Conservation (phyloP, 35 echinoderm and acorn worm species). For the Apostichopus californicus region DNA sequence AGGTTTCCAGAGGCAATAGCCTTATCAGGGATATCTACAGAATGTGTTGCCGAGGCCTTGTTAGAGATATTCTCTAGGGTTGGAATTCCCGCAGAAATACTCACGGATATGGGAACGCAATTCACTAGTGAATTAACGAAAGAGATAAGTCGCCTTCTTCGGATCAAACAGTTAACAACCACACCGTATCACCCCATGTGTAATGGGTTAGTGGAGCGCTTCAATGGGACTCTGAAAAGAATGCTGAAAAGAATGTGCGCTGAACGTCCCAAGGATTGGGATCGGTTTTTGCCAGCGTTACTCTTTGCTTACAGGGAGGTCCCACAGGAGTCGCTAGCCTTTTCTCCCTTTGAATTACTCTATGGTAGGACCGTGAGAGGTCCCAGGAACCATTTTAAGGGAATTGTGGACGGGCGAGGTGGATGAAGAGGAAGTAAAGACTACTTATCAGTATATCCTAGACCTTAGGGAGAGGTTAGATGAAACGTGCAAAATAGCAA, state of each 20-base stretch:
- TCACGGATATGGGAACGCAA: slow-evolving; percentile 69
- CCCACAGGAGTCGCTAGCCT: slow-evolving; percentile 56
- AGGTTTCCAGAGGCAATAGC: slow-evolving; percentile 73
- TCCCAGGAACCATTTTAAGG: slow-evolving; percentile 55
- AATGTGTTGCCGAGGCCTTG: slow-evolving; percentile 66
- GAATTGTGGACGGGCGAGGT: slow-evolving; percentile 57
- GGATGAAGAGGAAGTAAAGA: slow-evolving; percentile 50
- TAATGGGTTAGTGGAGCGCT: slow-evolving; percentile 58
- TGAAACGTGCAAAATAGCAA: slow-evolving; percentile 47
- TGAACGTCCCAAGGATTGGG: slow-evolving; percentile 64
- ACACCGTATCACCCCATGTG: slow-evolving; percentile 72
- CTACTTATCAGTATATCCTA: slow-evolving; percentile 69
- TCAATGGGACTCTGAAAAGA: slow-evolving; percentile 61
- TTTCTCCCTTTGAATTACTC: slow-evolving; percentile 66
- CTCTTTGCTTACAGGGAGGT: slow-evolving; percentile 75
- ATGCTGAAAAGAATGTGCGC: slow-evolving; percentile 64
- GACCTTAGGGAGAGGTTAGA: slow-evolving; percentile 62
- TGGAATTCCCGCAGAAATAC: slow-evolving; percentile 63
- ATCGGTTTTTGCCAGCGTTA: slow-evolving; percentile 60
- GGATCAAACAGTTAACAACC: slow-evolving; percentile 44
- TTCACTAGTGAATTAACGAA: slow-evolving; percentile 71
- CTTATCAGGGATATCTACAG: slow-evolving; percentile 37
- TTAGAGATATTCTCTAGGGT: slow-evolving; percentile 56
- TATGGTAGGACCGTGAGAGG: slow-evolving; percentile 68
- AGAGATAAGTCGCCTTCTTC: slow-evolving; percentile 39